Conservation (phyloP, 1,140 invertebrate genomes). For the Dendrolimus kikuchii region DNA sequence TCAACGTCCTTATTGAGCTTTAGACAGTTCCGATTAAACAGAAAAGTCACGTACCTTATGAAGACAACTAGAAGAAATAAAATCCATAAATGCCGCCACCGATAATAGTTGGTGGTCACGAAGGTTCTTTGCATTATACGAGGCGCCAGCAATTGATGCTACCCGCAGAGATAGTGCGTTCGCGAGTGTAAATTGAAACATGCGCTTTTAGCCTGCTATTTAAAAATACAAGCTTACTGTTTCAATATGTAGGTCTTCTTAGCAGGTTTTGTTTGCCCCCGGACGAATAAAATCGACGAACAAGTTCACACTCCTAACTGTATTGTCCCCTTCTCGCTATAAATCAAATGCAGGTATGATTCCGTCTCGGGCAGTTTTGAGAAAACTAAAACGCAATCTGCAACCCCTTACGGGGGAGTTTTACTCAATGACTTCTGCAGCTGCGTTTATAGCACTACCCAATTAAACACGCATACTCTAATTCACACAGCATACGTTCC, state of each 20-base stretch:
- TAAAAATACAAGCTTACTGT: background rate
- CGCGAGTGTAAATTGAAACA: too few species aligned
- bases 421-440: constrained; percentile 15
- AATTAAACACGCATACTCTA: too few species aligned
- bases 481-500: too few species aligned
- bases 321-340: constrained; percentile 59
- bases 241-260: constrained; percentile 18
- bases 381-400: constrained; percentile 19
- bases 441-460: background rate
- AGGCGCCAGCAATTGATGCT: constrained; percentile 44
- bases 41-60: constrained; percentile 38
- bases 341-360: constrained; percentile 66
- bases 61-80: constrained; percentile 32
- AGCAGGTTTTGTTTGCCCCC: constrained; percentile 26
- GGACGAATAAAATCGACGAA: constrained; percentile 38
- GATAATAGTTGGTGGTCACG: constrained; percentile 57
- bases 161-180: constrained; percentile 41
- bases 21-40: constrained; percentile 39
- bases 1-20: constrained; percentile 41
- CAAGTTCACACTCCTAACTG: constrained; percentile 49
- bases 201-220: too few species aligned
- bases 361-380: constrained; percentile 46
- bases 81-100: constrained; percentile 39
- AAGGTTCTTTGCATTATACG: constrained; percentile 34
- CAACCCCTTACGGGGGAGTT: constrained; percentile 31